Conservation (phyloP, 2,888 invertebrate species). For the Ptychoptera contaminata region DNA sequence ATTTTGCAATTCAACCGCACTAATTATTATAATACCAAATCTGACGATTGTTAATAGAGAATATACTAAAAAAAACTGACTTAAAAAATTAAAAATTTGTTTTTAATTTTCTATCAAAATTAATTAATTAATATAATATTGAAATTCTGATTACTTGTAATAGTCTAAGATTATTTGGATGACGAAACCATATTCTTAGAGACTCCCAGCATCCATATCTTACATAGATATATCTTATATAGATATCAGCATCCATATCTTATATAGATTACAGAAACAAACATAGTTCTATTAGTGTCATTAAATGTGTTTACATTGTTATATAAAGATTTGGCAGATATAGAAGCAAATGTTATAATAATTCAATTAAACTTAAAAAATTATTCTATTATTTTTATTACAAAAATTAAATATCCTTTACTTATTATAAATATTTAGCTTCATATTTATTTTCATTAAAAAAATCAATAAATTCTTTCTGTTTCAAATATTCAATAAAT, state of each 20-base stretch:
- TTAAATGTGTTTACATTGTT: background rate
- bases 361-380: background rate
- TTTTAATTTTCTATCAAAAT: background rate
- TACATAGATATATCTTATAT: no score
- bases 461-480: no score
- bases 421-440: no score
- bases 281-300: no score
- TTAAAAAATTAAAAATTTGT: conserved; percentile 12
- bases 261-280: conserved; percentile 9
- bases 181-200: conserved; percentile 39
- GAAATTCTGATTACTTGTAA: conserved; percentile 18
- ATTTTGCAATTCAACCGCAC: conserved; percentile 40
- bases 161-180: conserved; percentile 37
- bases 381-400: background rate
- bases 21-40: conserved; percentile 37
- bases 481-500: no score
- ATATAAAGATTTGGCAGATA: no score
- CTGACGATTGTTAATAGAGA: conserved; percentile 41
- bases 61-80: conserved; percentile 41
- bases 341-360: no score
- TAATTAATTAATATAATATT: no score
- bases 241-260: no score
- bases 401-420: no score
- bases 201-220: conserved; percentile 37
- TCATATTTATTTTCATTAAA: no score